Conservation (phyloP, 2,888 invertebrate genomes). For the Cryptosula pallasiana region DNA sequence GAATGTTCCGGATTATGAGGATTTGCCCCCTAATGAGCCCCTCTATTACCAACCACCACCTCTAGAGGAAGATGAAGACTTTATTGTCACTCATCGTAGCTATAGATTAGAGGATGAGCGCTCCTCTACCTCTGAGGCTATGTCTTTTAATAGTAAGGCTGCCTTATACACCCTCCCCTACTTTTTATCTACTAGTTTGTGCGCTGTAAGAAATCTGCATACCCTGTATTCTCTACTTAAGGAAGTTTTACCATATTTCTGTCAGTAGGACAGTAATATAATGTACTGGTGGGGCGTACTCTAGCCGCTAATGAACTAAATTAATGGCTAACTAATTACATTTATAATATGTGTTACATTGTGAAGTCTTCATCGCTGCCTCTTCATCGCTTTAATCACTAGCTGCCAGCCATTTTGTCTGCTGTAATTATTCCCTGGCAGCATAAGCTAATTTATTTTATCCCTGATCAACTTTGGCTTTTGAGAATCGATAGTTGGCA, state of each 20-base stretch:
- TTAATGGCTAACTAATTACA: too few relatives aligned
- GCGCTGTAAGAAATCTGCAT: neutral
- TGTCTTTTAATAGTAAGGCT: neutral
- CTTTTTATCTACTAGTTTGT: too few relatives aligned
- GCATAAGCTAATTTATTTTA: neutral
- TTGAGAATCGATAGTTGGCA: neutral
- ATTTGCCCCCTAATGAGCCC: neutral
- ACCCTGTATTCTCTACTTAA: neutral
- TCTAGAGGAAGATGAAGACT: constrained; percentile 12
- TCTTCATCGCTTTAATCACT: neutral
- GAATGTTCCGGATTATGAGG: neutral
- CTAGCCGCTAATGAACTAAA: too few relatives aligned
- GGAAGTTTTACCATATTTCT: neutral
- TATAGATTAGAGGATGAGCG: constrained; percentile 11
- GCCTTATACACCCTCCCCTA: too few relatives aligned
- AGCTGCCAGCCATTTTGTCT: neutral
- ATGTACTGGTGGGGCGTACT: neutral
- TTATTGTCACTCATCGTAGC: neutral
- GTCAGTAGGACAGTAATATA: neutral
- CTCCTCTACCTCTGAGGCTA: constrained; percentile 9
- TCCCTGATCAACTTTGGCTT: neutral
- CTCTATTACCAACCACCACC: constrained; percentile 3
- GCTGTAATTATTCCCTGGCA: neutral
- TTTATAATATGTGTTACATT: neutral
- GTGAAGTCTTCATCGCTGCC: neutral